Percentiles rank a stretch among this genome's conserved stretches.
Evolutionary conservation across 23 tunicate species (phyloP).

Genomic region (Diplosoma virens): DNA sequence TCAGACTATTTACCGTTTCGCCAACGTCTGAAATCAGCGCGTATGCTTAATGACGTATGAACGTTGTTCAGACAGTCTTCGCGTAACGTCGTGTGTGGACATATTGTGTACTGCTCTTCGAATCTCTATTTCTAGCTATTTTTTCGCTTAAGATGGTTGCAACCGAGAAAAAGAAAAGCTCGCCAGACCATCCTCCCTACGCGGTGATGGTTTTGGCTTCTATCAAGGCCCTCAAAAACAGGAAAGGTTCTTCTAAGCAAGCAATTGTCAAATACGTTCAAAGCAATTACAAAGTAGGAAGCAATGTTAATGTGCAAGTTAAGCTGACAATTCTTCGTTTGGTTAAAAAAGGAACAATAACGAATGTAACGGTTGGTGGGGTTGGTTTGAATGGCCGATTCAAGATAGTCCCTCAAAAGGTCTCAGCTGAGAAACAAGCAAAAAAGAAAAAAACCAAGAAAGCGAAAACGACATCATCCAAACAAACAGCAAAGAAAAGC

Average conservation of each 20-base stretch:
- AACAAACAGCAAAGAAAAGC: background rate
- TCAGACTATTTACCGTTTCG: constrained; percentile 67
- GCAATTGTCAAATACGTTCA: constrained; percentile 45
- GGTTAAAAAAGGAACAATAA: constrained; percentile 5
- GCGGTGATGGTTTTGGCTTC: constrained; percentile 54
- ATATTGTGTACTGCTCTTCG: background rate
- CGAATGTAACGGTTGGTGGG: constrained; percentile 4
- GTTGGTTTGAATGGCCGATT: constrained; percentile 56
- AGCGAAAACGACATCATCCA: background rate
- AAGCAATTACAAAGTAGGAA: constrained; percentile 36
- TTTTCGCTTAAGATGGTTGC: constrained; percentile 23
- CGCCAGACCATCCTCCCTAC: constrained; percentile 45
- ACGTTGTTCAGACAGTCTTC: background rate
- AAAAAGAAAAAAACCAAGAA: background rate
- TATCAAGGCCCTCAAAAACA: constrained; percentile 6
- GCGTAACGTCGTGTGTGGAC: background rate
- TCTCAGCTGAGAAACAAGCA: constrained; percentile 9
- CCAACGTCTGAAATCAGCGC: constrained; percentile 46
- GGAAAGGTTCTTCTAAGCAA: constrained; percentile 59
- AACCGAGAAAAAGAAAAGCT: background rate
- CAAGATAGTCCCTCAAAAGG: constrained; percentile 23
- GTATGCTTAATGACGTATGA: constrained; percentile 28
- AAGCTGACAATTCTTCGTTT: constrained; percentile 8
- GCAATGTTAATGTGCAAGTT: constrained; percentile 10
- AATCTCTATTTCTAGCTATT: background rate